Evolutionary conservation across 2,113 vertebrate genomes (phyloP), one percentile per base, ranked within the genome.

Genomic region (Anoura caudifer): DNA sequence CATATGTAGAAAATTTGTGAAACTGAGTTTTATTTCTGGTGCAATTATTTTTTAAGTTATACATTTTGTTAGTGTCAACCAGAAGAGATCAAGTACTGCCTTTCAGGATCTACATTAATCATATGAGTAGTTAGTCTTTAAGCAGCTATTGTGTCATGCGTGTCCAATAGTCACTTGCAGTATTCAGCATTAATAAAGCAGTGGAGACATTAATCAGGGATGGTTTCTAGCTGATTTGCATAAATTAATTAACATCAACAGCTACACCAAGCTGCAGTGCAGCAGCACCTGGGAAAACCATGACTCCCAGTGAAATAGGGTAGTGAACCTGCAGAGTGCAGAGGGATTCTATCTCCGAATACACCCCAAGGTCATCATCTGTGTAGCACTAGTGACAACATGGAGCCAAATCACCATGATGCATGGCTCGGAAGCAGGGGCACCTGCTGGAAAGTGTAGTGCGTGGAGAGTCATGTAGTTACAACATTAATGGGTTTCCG

Each of bases 1-100:
- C 41, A 59, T 33, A 36, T 8, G 5, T n/a, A 83, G 41, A 98
- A 98, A 98, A 98, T 96, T 98, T 96, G 96, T 85, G 97, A 98
- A 97, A 97, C 95, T 97, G 95, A 52, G 15, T 97, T 97, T 97
- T 63, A 93, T 96, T 98, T 98, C 79, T 89, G 82, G 97, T 97
- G 89, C 82, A 83, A 86, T 88, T 75, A 84, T 90, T 86, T 59
- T 77, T 96, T 52, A n/a, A 93, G 65, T 97, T 97, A 76, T 97
- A 98, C 98, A 98, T 98, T 97, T 98, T 97, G 26, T 89, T 92
- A 97, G 95, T 97, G 97, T 97, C 97, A 98, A 98, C 95, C 92
- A 93, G 95, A 98, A 97, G 90, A 96, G 98, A 98, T 97, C 96
- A 98, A 97, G 97, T 97, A 98, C 79, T 93, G 67, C 96, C 95